These are phyloP conservation scores for Lepidochrysops patricia DNA, from an alignment of 2,888 invertebrate species.

Conservation along the genomic window DNA sequence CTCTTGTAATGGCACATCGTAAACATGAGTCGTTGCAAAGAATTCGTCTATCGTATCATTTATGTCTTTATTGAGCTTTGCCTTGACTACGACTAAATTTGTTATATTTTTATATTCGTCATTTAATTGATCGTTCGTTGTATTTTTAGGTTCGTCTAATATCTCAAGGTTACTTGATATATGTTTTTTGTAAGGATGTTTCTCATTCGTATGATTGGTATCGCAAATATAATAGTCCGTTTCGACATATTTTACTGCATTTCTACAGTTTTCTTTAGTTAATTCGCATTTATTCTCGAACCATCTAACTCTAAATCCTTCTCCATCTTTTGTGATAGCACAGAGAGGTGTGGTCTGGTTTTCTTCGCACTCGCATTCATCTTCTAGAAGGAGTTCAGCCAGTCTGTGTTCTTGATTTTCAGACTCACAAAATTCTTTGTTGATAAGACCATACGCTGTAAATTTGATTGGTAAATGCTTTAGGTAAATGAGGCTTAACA, in stretches of 20 bases:
- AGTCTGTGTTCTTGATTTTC: neutral
- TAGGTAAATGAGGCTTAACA: too few relatives aligned
- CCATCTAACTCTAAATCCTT: slow-evolving; percentile 41
- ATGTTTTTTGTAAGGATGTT: neutral
- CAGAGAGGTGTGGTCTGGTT: slow-evolving; percentile 31
- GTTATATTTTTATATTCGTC: slow-evolving; percentile 21
- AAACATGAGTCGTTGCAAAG: slow-evolving; percentile 49
- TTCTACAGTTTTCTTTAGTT: slow-evolving; percentile 40
- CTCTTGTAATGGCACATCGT: slow-evolving; percentile 43
- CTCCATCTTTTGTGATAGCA: slow-evolving; percentile 39
- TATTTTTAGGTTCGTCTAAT: too few relatives aligned
- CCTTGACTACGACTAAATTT: slow-evolving; percentile 40
- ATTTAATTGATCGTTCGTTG: neutral
- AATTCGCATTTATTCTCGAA: slow-evolving; percentile 45
- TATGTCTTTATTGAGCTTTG: slow-evolving; percentile 36
- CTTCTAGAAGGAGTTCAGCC: neutral
- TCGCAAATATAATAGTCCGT: slow-evolving; percentile 44
- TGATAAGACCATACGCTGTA: slow-evolving; percentile 39
- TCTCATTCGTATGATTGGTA: neutral
- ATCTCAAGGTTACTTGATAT: too few relatives aligned
- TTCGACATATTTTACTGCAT: slow-evolving; percentile 30
- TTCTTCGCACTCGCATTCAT: slow-evolving; percentile 13
- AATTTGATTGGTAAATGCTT: slow-evolving; percentile 14
- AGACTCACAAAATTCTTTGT: slow-evolving; percentile 30
- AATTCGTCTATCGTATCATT: slow-evolving; percentile 50